phyloP scores from a whole-genome alignment of 2,888 invertebrate species.

The Blastobasis adustella region DNA sequence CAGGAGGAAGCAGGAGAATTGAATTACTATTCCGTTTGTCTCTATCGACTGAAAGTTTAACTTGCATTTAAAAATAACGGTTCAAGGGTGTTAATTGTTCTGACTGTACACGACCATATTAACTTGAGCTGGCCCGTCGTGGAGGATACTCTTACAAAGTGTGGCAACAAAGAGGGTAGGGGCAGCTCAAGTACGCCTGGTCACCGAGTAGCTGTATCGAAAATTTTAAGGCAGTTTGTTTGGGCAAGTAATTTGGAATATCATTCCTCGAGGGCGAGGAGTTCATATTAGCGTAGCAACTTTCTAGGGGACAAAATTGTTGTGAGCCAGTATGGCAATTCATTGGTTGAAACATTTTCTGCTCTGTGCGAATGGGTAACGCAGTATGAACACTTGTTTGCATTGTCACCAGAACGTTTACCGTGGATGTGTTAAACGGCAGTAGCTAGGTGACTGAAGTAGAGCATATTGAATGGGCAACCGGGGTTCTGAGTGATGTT shows the following conservation, averaged over 20 bases:
- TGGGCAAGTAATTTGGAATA: constrained; percentile 26
- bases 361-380: not conserved
- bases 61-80: constrained; percentile 12
- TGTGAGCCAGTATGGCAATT: not conserved
- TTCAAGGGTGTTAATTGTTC: constrained; percentile 12
- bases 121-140: not conserved
- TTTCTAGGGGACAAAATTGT: not conserved
- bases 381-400: constrained; percentile 1
- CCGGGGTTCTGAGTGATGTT: not conserved
- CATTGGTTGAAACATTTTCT: not conserved
- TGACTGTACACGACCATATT: not conserved
- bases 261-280: constrained; percentile 6
- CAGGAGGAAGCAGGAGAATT: too few relatives aligned
- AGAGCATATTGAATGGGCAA: not conserved
- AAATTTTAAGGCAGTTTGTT: constrained; percentile 22
- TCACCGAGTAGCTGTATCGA: constrained; percentile 15
- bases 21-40: too few relatives aligned
- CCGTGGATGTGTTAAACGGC: constrained; percentile 21
- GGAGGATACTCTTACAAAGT: too few relatives aligned
- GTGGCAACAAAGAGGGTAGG: not conserved
- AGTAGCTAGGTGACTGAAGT: constrained; percentile 11
- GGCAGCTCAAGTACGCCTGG: constrained; percentile 3
- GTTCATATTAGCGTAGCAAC: not conserved
- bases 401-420: constrained; percentile 13
- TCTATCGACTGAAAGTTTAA: constrained; percentile 2